Base-by-base conservation (phyloP, 2,797 vertebrate species). In the Pelochelys cantorii region DNA sequence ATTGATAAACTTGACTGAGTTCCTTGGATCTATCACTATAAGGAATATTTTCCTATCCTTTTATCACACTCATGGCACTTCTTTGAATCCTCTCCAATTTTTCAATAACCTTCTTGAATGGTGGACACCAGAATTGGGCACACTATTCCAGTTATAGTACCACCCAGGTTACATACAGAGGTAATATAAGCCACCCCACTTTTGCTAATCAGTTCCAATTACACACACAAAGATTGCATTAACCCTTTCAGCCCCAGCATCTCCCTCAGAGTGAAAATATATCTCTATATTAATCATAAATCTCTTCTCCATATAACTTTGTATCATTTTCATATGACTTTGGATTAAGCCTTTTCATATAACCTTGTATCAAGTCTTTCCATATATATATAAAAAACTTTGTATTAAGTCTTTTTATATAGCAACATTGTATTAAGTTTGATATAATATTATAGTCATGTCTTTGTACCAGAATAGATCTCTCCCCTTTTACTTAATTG, bases 1-100 rank as follows among this genome's bases (percentile, higher is more conserved):
- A 82, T 62, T 87, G 92, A 93, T 20, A 94, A 92, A 62, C 5
- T 71, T 87, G 77, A 84, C 7, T 52, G 85, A 87, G 80, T 0
- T 1, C 34, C 81, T 75, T 57, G 34, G 85, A 86, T 57, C 55
- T 75, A 68, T 88, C 93, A 89, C 0, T 0, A 77, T 13, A 57
- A 90, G 34, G 34, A 48, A 88, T 5, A 27, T 93, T 84, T 84
- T 86, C 90, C 88, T 81, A 75, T 53, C 12, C 89, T 82, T 90
- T 62, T 93, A 91, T 81, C 4, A 90, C 34, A 86, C 42, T 20
- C 37, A 42, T 0, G 27, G 78, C 37, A n/a, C 65, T 48, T 88
- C 74, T 89, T 83, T 37, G 78, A 92, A 84, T 34, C 52, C 74
- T 79, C 79, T 29, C 37, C 53, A 52, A 23, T 92, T 88, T 59